Evolutionary conservation across 2,113 vertebrate species (phyloP).

Genomic region (Pavo muticus): DNA sequence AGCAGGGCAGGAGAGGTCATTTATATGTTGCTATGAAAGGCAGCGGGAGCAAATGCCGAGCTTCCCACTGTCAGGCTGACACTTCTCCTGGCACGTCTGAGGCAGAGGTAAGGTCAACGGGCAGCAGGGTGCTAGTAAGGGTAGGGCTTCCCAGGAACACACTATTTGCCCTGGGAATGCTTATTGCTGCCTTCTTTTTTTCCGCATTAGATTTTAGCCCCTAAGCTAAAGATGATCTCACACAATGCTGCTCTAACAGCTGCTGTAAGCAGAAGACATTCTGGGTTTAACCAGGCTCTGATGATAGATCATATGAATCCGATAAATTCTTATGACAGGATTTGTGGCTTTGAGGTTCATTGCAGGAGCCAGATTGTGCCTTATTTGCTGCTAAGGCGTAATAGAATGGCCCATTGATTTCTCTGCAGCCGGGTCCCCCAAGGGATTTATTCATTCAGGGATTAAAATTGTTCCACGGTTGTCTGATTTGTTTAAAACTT

Average conservation of each 20-base stretch:
- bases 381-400: constrained; percentile 59
- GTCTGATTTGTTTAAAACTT: constrained; percentile 52
- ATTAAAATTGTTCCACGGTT: constrained; percentile 64
- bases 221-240: neutral
- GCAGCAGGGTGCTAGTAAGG: neutral
- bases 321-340: constrained; percentile 59
- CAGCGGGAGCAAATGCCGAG: neutral
- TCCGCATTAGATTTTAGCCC: neutral
- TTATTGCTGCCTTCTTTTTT: neutral
- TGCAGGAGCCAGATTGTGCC: constrained; percentile 58
- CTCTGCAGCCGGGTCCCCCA: constrained; percentile 16
- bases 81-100: neutral
- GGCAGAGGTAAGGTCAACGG: neutral
- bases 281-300: neutral
- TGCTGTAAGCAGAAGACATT: constrained; percentile 28
- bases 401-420: constrained; percentile 48
- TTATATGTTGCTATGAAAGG: neutral
- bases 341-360: constrained; percentile 52
- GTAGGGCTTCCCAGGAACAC: neutral
- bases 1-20: constrained; percentile 13
- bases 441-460: constrained; percentile 47
- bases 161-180: neutral
- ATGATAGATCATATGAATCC: constrained; percentile 21
- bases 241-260: neutral
- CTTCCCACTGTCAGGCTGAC: neutral